Percentiles rank a stretch among this genome's conserved stretches.
phyloP scores from a whole-genome alignment of 2,888 invertebrate species.

The Dryobotodes eremita region DNA sequence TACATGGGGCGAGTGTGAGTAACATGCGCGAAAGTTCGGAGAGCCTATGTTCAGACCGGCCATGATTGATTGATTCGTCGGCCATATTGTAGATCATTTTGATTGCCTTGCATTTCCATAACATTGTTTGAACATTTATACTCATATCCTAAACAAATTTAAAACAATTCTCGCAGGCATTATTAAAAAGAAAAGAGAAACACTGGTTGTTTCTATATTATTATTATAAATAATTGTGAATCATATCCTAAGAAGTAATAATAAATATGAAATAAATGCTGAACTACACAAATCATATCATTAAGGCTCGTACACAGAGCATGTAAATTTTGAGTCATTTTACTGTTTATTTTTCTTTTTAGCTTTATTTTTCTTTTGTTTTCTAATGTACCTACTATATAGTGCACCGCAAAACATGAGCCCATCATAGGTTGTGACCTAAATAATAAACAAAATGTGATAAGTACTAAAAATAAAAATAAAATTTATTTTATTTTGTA shows the following conservation, averaged over 20 bases:
- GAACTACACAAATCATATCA: slow-evolving; percentile 33
- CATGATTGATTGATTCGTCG: too few species aligned
- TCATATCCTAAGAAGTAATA: slow-evolving; percentile 20
- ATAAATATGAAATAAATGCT: slow-evolving; percentile 53
- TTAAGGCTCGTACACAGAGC: background rate
- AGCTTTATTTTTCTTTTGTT: background rate
- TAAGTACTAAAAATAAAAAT: too few species aligned
- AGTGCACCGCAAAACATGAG: background rate
- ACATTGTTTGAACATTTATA: background rate
- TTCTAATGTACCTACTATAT: background rate
- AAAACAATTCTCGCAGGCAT: slow-evolving; percentile 6
- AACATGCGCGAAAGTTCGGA: background rate
- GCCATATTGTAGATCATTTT: background rate
- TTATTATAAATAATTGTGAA: slow-evolving; percentile 42
- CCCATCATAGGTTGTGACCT: slow-evolving; percentile 2
- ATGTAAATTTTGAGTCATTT: background rate
- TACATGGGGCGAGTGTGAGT: background rate
- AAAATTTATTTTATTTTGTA: too few species aligned
- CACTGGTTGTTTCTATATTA: slow-evolving; percentile 1
- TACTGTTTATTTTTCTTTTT: background rate
- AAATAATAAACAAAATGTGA: background rate
- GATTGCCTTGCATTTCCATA: background rate
- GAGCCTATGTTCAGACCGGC: background rate
- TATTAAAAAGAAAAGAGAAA: background rate
- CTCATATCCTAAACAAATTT: background rate